Percentiles rank a stretch among this genome's conserved stretches.
phyloP scores from a whole-genome alignment of 2,888 invertebrate species.

The Catocala sponsa region DNA sequence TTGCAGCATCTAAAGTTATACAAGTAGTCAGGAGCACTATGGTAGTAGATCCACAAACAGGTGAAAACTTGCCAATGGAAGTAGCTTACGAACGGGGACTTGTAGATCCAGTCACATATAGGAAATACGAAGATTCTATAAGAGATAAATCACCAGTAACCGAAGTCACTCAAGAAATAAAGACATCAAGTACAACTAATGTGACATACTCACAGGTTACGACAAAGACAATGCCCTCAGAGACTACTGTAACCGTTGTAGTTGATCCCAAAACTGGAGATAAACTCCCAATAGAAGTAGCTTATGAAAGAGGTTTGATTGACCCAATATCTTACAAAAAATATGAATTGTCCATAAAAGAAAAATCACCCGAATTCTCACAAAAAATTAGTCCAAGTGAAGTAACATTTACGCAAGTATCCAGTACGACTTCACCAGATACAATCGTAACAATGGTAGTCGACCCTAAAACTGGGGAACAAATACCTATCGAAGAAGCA shows the following conservation, averaged over 20 bases:
- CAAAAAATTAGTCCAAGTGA: slow-evolving; percentile 44
- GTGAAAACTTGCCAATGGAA: slow-evolving; percentile 93
- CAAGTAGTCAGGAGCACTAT: slow-evolving; percentile 90
- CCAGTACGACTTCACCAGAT: slow-evolving; percentile 53
- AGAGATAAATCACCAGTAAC: slow-evolving; percentile 71
- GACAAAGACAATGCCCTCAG: slow-evolving; percentile 49
- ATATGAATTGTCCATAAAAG: slow-evolving; percentile 76
- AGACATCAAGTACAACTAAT: slow-evolving; percentile 53
- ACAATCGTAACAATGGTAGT: slow-evolving; percentile 63
- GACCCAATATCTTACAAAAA: slow-evolving; percentile 71
- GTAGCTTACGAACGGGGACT: slow-evolving; percentile 93
- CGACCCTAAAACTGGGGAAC: slow-evolving; percentile 92
- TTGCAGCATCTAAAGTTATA: slow-evolving; percentile 91
- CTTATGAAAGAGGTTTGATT: slow-evolving; percentile 90
- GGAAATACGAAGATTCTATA: slow-evolving; percentile 83
- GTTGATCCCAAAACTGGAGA: slow-evolving; percentile 93
- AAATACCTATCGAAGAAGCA: slow-evolving; percentile 90
- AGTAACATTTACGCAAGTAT: slow-evolving; percentile 51
- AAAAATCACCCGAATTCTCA: slow-evolving; percentile 59
- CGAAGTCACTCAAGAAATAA: slow-evolving; percentile 54
- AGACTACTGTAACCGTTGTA: slow-evolving; percentile 85
- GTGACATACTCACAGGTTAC: slow-evolving; percentile 60
- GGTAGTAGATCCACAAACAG: slow-evolving; percentile 93
- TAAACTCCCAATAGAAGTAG: slow-evolving; percentile 92
- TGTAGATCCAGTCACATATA: slow-evolving; percentile 88